Conservation (phyloP, 2,113 vertebrate genomes). For the Psophia crepitans region DNA sequence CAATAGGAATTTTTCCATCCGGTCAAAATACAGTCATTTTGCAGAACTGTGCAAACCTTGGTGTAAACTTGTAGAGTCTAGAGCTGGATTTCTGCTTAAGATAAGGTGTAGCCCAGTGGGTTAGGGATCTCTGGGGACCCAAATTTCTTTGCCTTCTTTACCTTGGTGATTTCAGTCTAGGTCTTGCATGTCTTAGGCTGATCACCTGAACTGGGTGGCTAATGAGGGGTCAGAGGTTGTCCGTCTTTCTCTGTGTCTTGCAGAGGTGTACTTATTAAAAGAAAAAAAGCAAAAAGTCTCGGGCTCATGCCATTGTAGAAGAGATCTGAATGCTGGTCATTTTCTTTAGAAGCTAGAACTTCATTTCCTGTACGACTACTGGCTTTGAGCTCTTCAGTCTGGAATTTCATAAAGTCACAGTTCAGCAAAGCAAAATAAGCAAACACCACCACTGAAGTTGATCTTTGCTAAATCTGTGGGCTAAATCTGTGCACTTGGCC, state of each 20-base stretch:
- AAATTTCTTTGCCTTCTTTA: not conserved
- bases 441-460: not conserved
- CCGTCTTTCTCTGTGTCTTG: not conserved
- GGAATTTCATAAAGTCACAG: not conserved
- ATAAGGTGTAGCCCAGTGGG: not conserved
- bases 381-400: not conserved
- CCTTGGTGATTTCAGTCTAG: not conserved
- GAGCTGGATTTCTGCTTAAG: not conserved
- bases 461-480: not conserved
- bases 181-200: not conserved
- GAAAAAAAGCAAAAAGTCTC: not conserved
- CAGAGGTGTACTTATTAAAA: not conserved
- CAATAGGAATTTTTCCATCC: not conserved
- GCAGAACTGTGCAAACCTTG: not conserved
- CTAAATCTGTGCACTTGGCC: not conserved
- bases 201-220: not conserved
- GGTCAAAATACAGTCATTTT: not conserved
- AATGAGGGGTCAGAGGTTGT: not conserved
- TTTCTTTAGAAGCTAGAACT: not conserved
- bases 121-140: not conserved
- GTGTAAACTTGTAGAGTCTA: not conserved
- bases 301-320: not conserved
- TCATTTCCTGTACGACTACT: not conserved
- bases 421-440: not conserved
- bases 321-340: not conserved